A percentile compares a stretch with the other conserved stretches of the same genome.
These are phyloP conservation scores for Xenotilapia flavipinnis DNA, from an alignment of 2,113 vertebrate genomes.

Conservation along the genomic window DNA sequence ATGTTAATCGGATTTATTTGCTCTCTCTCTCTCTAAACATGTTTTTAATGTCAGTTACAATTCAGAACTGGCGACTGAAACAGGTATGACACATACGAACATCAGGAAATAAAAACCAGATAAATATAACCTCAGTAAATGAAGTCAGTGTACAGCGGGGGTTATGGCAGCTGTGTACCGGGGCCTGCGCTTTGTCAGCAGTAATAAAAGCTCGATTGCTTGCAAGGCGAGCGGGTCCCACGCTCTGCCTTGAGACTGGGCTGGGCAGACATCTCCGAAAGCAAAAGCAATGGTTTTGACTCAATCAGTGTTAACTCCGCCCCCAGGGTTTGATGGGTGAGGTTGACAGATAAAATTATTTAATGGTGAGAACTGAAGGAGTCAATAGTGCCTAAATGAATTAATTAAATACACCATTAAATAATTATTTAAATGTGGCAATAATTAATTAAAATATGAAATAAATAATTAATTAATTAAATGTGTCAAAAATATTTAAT, in stretches of 20 bases:
- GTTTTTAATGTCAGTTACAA: neutral
- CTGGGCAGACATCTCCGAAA: neutral
- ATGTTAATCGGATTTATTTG: neutral
- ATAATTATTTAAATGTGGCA: neutral
- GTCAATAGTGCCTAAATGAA: neutral
- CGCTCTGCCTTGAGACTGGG: accelerated
- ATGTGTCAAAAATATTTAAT: neutral
- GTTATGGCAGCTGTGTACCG: neutral
- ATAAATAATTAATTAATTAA: neutral
- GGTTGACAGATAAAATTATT: neutral
- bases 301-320: neutral
- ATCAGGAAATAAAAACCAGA: neutral
- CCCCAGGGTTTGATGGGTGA: neutral
- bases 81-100: neutral
- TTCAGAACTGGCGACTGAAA: neutral
- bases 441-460: neutral
- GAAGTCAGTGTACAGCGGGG: neutral
- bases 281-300: neutral
- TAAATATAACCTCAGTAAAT: neutral
- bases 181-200: neutral
- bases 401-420: neutral
- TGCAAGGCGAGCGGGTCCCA: neutral
- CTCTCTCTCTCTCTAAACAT: neutral
- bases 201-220: neutral
- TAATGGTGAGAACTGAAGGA: neutral